Evolutionary conservation across 2,797 vertebrate genomes (phyloP).

Genomic region (Esox lucius): DNA sequence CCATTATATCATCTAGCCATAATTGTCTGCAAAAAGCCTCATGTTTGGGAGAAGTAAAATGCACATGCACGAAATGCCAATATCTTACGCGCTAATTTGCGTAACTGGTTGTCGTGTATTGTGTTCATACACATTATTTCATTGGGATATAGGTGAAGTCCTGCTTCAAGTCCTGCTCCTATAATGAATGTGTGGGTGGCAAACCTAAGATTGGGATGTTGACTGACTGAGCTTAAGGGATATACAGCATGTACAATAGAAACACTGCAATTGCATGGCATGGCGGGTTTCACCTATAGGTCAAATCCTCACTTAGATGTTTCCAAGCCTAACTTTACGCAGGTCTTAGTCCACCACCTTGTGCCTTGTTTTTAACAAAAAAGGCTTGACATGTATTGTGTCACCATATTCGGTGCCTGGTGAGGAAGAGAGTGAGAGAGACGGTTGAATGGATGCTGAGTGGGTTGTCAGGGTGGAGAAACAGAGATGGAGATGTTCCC

Average conservation of each 20-base stretch:
- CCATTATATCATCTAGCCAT: conserved; percentile 5
- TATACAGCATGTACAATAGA: no score
- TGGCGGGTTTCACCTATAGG: not conserved
- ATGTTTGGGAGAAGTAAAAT: not conserved
- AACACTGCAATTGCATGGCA: not conserved
- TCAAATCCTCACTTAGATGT: conserved; percentile 4
- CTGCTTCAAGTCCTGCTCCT: no score
- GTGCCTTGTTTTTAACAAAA: conserved; percentile 48
- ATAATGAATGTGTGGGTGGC: no score
- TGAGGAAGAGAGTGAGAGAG: not conserved
- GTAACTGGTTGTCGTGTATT: not conserved
- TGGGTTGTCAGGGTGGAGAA: not conserved
- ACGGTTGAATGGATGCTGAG: not conserved
- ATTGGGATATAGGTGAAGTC: not conserved
- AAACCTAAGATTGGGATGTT: conserved; percentile 16
- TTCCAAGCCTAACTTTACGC: conserved; percentile 14
- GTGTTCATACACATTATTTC: not conserved
- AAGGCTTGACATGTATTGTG: conserved; percentile 30
- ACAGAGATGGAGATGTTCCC: not conserved
- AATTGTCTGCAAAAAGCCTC: not conserved
- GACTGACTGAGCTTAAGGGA: conserved; percentile 22
- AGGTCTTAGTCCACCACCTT: conserved; percentile 14
- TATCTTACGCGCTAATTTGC: not conserved
- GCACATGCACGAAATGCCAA: not conserved
- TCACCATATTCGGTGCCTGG: conserved; percentile 48